Conservation (phyloP, 1,140 invertebrate species). For the Brachionus asplanchnoidis region DNA sequence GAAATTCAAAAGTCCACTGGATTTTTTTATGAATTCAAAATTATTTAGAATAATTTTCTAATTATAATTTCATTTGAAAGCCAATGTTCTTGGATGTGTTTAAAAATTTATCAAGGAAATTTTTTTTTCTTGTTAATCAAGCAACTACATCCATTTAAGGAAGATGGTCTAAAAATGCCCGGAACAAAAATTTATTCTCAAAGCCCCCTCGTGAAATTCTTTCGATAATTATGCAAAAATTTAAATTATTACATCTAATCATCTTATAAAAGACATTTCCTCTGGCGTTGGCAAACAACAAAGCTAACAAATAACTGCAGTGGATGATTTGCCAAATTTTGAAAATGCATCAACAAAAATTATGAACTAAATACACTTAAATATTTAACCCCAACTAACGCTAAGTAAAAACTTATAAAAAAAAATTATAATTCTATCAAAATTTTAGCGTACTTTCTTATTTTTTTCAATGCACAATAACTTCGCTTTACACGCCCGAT, state of each 20-base stretch:
- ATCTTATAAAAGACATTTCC: background rate
- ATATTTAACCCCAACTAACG: conserved; percentile 2
- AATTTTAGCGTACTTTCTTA: background rate
- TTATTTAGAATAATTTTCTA: too few species aligned
- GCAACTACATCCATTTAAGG: background rate
- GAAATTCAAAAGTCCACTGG: too few species aligned
- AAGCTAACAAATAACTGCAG: background rate
- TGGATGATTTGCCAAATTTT: background rate
- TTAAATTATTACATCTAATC: background rate
- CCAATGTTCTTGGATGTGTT: too few species aligned
- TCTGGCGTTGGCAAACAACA: background rate
- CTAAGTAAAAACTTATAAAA: background rate
- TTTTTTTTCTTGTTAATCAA: background rate
- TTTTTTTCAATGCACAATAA: background rate
- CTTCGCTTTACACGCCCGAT: background rate
- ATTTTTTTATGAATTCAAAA: too few species aligned
- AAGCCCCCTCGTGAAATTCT: background rate
- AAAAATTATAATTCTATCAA: conserved; percentile 6
- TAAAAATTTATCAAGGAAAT: too few species aligned
- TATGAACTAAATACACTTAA: background rate
- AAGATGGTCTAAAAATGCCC: background rate
- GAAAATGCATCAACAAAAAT: background rate
- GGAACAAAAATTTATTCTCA: background rate
- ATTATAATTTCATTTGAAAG: too few species aligned
- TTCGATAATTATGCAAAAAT: background rate